Evolutionary conservation across 2,888 invertebrate genomes (phyloP), one percentile per base, ranked within the genome.

Genomic region (Yponomeuta malinellus): DNA sequence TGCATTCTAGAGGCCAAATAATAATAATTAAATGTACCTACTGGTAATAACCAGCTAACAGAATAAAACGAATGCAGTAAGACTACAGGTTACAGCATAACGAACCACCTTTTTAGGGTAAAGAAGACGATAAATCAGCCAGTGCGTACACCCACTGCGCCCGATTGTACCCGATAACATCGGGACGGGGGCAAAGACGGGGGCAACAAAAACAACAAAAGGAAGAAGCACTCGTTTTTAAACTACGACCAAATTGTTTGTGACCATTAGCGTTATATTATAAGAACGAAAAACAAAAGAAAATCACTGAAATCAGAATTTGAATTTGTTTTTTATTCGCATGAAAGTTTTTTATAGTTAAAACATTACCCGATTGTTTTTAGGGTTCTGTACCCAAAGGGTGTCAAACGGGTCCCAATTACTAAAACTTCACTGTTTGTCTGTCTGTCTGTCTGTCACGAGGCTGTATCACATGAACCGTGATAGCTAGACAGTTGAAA

Each of bases 91-190:
- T 65, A 33, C 77, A 77, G 81, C 78, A 79, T 85, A 84, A 87
- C 87, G 85, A 89, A 88, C 87, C 85, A 87, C 86, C 85, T 82
- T 84, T 82, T 86, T 83, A 83, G 83, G 86, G 81, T 81, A 81
- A 85, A 85, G 81, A 81, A 82, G 83, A 81, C 84, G 82, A 86
- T 88, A 88, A 88, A 88, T 88, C 86, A 84, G 82, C 68, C 10
- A 23, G 79, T 80, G 78, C 79, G 81, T 87, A 83, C 87, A 84
- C 86, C 87, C 87, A 87, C 89, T 78, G 79, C 65, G 65, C 65
- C 33, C 75, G 76, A 68, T 68, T 68, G 43, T 68, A 33, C 29
- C 43, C 33, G 68, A 68, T 68, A 48, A 37, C 43, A n/a, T n/a
- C 15, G 37, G 48, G 68, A 68, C 48, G 68, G 52, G 52, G 52